Evolutionary conservation across 2,113 vertebrate species (phyloP).

Genomic region (Elephantulus edwardii): DNA sequence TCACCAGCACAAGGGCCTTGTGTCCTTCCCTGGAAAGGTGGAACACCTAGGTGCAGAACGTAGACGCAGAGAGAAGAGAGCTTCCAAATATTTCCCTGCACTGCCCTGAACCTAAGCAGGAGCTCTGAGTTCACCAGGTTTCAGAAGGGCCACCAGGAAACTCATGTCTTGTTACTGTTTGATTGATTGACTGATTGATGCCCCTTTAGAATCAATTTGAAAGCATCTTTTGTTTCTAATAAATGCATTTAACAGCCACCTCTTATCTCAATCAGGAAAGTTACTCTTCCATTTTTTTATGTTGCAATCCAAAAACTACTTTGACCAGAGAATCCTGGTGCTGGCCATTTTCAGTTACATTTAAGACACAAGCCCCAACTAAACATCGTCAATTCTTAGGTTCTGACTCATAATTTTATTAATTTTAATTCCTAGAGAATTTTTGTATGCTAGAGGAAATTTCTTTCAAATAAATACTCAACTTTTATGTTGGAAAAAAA

Average conservation of each 20-base stretch:
- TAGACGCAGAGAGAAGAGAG: neutral
- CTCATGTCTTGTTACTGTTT: neutral
- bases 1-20: neutral
- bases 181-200: neutral
- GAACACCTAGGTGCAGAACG: neutral
- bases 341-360: neutral
- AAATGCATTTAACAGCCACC: neutral
- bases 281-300: neutral
- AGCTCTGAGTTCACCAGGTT: neutral
- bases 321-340: neutral
- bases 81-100: neutral
- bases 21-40: neutral
- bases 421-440: neutral
- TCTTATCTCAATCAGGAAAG: neutral
- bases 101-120: neutral
- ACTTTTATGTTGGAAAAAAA: too few relatives aligned
- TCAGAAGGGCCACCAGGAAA: neutral
- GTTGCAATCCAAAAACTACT: too few relatives aligned
- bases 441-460: neutral
- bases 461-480: neutral
- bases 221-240: neutral
- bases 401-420: neutral
- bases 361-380: neutral
- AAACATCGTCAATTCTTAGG: neutral
- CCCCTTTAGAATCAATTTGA: neutral